A percentile compares a stretch with the other conserved stretches of the same genome.
phyloP scores from a whole-genome alignment of 1,140 invertebrate genomes.

The Stenopsyche tienmushanensis region DNA sequence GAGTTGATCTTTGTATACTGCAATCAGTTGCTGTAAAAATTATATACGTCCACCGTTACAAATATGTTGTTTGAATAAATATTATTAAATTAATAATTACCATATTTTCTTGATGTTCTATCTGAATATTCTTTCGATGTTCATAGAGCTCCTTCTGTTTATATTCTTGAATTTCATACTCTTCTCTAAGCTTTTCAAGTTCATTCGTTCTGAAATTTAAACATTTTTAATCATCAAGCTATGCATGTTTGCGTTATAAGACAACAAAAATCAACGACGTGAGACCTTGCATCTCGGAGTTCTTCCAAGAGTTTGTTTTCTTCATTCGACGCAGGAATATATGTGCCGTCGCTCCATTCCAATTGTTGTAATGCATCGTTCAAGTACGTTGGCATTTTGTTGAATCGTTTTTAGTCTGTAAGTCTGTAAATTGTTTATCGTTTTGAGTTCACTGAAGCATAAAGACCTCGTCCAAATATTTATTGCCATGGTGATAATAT shows the following conservation, averaged over 20 bases:
- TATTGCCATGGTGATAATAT: no score
- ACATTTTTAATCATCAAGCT: no score
- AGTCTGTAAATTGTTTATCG: no score
- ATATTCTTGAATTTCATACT: slow-evolving; percentile 47
- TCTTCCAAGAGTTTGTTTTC: slow-evolving; percentile 67
- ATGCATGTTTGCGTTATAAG: no score
- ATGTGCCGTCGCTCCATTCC: slow-evolving; percentile 71
- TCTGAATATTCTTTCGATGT: slow-evolving; percentile 55
- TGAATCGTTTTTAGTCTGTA: no score
- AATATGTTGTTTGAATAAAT: no score
- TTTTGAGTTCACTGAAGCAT: no score
- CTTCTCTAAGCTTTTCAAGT: slow-evolving; percentile 50
- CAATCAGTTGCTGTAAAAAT: slow-evolving; percentile 52
- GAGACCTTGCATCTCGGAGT: slow-evolving; percentile 49
- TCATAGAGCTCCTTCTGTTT: slow-evolving; percentile 55
- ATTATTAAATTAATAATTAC: no score
- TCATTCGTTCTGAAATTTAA: slow-evolving; percentile 53
- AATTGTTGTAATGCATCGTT: slow-evolving; percentile 65
- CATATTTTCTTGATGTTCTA: slow-evolving; percentile 60
- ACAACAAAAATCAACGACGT: no score
- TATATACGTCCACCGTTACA: no score
- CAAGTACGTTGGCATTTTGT: slow-evolving; percentile 24
- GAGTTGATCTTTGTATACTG: slow-evolving; percentile 60
- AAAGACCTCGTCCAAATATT: no score
- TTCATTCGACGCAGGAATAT: slow-evolving; percentile 70